Evolutionary conservation across 2,113 vertebrate species (phyloP), one percentile per base, ranked within the genome.

Genomic region (Austrofundulus limnaeus): DNA sequence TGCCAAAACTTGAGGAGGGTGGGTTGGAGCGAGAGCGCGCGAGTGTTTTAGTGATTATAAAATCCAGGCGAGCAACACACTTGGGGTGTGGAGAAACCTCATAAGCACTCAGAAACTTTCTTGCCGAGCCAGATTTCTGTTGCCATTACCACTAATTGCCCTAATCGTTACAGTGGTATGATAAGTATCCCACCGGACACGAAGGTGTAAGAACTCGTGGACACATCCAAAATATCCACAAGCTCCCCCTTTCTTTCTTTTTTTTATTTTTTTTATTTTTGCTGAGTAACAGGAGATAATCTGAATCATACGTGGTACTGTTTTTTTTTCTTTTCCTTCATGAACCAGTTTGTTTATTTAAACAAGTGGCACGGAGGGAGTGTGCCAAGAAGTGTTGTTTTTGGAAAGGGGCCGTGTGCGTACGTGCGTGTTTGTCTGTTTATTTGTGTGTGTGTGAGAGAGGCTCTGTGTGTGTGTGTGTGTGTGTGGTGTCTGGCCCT

Each of bases 341-440:
- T 75, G 76, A 77, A 75, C 64, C 53, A 24, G 78, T 85, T 85
- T 89, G 84, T 89, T 90, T 91, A 87, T 91, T 91, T 91, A 91
- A 90, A 89, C 88, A 89, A 90, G 85, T 89, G 87, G 84, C 84
- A 81, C 73, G 75, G 79, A 84, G 28, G 55, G 63, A 81, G 78
- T 68, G 80, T 88, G 89, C 87, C 89, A 89, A 89, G 82, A 89
- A 78, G 81, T 88, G 82, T 90, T 89, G 86, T 87, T 87, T 84
- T 89, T 86, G 84, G 85, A 90, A 78, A 81, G 78, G 76, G 77
- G 76, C 71, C 72, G 80, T 78, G 76, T 78, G 58, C 77, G 24
- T 37, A 41, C 46, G 56, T 20, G 42, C 51, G 24, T 75, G 20
- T 75, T 1, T 78, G 61, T 66, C 62, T 71, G 34, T 75, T 34